Percentiles rank a stretch among this genome's conserved stretches.
phyloP scores from a whole-genome alignment of 2,113 vertebrate genomes.

The Suricata suricatta region DNA sequence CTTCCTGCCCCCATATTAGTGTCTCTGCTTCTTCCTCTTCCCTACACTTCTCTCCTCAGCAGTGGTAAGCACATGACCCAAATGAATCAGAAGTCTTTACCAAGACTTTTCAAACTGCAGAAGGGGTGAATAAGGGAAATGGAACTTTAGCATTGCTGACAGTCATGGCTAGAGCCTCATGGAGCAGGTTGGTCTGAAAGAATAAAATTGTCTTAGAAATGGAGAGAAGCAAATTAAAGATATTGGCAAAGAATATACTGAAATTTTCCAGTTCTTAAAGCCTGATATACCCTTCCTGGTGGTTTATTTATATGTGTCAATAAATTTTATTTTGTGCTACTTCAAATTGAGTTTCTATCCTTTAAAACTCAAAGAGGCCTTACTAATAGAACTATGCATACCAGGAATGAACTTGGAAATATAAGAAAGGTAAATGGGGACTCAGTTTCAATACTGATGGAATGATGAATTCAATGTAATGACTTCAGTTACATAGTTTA shows the following conservation, averaged over 20 bases:
- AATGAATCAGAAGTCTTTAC: background rate
- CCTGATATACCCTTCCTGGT: background rate
- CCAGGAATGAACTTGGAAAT: background rate
- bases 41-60: background rate
- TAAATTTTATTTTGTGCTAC: background rate
- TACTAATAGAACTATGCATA: background rate
- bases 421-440: background rate
- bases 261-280: background rate
- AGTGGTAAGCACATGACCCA: background rate
- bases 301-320: background rate
- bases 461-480: background rate
- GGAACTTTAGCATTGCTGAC: background rate
- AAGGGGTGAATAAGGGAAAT: background rate
- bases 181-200: background rate
- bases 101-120: background rate
- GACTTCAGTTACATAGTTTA: background rate
- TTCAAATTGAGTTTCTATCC: background rate
- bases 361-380: background rate
- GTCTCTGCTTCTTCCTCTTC: background rate
- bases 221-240: background rate
- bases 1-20: background rate
- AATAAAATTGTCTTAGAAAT: background rate
- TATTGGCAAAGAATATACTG: background rate
- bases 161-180: background rate
- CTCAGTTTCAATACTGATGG: background rate